Evolutionary conservation across 2,797 vertebrate species (phyloP).

Genomic region (Pitangus sulphuratus): DNA sequence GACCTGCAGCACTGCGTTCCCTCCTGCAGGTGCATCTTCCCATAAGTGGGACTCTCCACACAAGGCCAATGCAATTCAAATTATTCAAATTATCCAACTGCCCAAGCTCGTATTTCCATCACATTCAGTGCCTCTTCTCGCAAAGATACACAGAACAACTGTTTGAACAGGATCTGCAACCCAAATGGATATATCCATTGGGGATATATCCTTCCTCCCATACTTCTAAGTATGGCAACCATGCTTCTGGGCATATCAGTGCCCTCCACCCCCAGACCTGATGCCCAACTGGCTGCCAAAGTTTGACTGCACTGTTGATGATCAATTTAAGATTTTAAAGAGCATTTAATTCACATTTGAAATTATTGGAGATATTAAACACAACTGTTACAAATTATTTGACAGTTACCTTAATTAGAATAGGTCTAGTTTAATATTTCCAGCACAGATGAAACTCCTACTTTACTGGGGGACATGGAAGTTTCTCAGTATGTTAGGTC

Average conservation of each 20-base stretch:
- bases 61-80: background rate
- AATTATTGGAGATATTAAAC: background rate
- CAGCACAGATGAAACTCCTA: background rate
- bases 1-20: fast-evolving
- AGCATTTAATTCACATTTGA: background rate
- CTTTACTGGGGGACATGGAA: background rate
- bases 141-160: background rate
- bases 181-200: background rate
- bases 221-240: background rate
- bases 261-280: background rate
- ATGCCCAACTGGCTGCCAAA: background rate
- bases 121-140: background rate
- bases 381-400: slow-evolving; percentile 17
- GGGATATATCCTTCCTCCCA: background rate
- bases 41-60: fast-evolving
- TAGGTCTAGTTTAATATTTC: background rate
- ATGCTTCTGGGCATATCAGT: background rate
- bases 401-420: slow-evolving; percentile 1
- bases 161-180: background rate
- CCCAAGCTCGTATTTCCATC: background rate
- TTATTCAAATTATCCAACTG: background rate
- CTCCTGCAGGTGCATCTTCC: background rate
- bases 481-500: background rate
- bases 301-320: background rate
- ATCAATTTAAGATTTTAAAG: background rate